These are phyloP conservation scores for Pipa parva DNA, from an alignment of 2,113 vertebrate species.

Conservation along the genomic window DNA sequence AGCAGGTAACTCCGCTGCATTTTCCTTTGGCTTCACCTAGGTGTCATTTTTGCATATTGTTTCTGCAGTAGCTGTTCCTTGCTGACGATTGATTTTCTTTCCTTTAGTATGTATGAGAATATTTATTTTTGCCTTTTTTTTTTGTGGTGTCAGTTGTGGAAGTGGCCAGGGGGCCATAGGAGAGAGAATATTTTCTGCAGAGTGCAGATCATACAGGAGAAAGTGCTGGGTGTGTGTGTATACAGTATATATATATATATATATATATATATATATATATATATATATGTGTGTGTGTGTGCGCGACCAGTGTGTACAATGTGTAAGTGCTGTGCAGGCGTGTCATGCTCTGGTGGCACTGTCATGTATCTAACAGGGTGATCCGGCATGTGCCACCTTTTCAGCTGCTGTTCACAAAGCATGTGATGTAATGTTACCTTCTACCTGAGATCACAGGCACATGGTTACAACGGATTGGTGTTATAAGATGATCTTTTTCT, in stretches of 20 bases:
- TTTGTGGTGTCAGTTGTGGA: background rate
- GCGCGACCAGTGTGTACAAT: background rate
- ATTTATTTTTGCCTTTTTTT: too few species aligned
- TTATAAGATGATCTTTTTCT: background rate
- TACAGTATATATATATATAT: too few species aligned
- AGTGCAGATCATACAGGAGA: background rate
- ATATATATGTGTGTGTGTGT: too few species aligned
- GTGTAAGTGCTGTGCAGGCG: background rate
- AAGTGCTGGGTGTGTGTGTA: slow-evolving; percentile 23
- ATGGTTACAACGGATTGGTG: slow-evolving; percentile 8
- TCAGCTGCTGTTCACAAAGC: slow-evolving; percentile 10
- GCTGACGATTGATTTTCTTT: background rate
- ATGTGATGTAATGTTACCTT: slow-evolving; percentile 32
- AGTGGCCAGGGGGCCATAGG: too few species aligned
- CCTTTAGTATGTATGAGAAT: too few species aligned
- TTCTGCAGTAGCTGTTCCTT: background rate
- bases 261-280: too few species aligned
- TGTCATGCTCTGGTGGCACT: slow-evolving; percentile 15
- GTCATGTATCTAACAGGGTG: slow-evolving; percentile 13
- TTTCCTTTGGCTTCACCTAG: background rate
- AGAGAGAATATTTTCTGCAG: background rate
- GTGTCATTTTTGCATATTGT: background rate
- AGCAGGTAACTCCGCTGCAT: slow-evolving; percentile 18
- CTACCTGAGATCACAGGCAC: slow-evolving; percentile 23
- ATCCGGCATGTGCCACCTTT: background rate